A percentile compares a stretch with the other conserved stretches of the same genome.
Evolutionary conservation across 2,113 vertebrate genomes (phyloP).

Genomic region (Zosterops lateralis): DNA sequence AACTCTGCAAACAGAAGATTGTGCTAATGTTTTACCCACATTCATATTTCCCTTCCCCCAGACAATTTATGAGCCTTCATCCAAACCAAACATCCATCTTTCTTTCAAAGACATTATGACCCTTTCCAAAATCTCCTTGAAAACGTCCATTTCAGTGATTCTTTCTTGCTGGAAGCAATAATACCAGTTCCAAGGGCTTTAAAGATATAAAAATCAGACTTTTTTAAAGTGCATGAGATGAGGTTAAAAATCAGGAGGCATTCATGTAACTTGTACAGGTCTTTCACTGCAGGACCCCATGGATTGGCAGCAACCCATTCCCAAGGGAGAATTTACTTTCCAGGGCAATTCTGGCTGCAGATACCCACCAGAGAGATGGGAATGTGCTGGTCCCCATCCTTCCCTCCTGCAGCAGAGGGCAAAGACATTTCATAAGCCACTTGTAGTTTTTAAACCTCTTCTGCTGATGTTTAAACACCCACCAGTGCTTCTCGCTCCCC

Average conservation of each 20-base stretch:
- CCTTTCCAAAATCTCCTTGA: neutral
- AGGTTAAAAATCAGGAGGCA: neutral
- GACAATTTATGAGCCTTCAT: neutral
- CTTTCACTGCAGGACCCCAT: neutral
- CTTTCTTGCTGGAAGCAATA: neutral
- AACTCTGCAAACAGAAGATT: neutral
- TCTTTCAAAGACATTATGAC: neutral
- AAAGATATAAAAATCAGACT: neutral
- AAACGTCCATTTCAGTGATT: neutral
- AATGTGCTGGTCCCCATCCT: neutral
- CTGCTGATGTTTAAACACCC: neutral
- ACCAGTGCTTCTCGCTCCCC: fast-evolving
- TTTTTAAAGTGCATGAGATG: neutral
- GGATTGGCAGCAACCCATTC: neutral
- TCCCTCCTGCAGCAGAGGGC: neutral
- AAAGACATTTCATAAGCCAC: neutral
- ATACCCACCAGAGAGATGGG: neutral
- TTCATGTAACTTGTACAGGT: neutral
- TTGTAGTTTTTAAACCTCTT: fast-evolving
- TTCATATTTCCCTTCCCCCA: neutral
- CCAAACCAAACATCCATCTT: neutral
- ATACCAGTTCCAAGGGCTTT: neutral
- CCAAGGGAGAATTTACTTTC: neutral
- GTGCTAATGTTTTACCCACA: neutral
- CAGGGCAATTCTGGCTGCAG: neutral